Evolutionary conservation across 2,113 vertebrate genomes (phyloP).

Genomic region (Charina bottae): DNA sequence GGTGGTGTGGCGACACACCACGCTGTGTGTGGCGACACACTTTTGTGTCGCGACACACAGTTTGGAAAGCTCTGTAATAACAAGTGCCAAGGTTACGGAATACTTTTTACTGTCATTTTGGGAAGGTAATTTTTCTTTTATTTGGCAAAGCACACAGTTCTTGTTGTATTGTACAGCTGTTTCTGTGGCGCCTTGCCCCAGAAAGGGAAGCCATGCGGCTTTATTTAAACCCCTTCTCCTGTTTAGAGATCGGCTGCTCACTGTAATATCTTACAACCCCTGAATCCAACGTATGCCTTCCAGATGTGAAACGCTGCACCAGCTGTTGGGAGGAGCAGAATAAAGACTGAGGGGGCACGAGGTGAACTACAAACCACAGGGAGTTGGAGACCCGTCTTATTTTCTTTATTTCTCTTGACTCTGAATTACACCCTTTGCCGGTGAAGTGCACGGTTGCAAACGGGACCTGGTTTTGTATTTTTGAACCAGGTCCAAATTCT

Average conservation of each 20-base stretch:
- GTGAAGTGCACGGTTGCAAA: neutral
- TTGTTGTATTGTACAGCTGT: neutral
- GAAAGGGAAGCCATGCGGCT: neutral
- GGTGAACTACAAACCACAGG: neutral
- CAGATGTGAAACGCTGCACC: neutral
- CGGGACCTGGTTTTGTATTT: neutral
- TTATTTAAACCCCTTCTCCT: neutral
- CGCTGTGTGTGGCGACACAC: too few relatives aligned
- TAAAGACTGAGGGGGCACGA: neutral
- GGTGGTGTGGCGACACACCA: too few relatives aligned
- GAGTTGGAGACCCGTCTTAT: neutral
- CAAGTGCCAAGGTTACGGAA: neutral
- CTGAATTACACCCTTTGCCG: neutral
- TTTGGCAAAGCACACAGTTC: neutral
- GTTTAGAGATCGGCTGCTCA: neutral
- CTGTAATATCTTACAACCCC: neutral
- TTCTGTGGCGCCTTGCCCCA: neutral
- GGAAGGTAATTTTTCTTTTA: neutral
- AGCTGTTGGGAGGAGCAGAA: neutral
- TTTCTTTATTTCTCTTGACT: neutral
- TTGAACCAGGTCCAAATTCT: neutral
- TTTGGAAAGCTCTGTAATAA: too few relatives aligned
- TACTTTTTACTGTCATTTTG: neutral
- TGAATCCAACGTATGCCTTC: neutral
- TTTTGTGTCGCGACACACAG: too few relatives aligned